Evolutionary conservation across 2,113 vertebrate genomes (phyloP), one percentile per base, ranked within the genome.

Genomic region (Bufo gargarizans): DNA sequence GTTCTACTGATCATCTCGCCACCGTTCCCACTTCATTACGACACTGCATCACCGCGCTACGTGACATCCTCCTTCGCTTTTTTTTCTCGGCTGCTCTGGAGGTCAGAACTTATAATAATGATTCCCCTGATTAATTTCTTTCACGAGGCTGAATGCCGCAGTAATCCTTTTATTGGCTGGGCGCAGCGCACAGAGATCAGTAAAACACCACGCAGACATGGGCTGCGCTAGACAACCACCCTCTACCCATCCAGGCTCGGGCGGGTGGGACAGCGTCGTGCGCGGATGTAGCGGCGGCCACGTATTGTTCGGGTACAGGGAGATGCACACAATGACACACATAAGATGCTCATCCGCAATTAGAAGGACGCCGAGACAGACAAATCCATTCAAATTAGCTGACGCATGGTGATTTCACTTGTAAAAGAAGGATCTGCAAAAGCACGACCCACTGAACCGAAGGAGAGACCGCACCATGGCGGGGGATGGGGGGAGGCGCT

Each of bases 101-200:
- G 78, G 55, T 59, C 58, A 58, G 47, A 50, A 45, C 72, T 59
- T 61, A 19, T 59, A 13, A 11, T 59, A 72, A 43, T 45, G 47
- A 72, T 56, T 16, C 59, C n/a, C 20, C 78, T 45, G 47, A 53
- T 67, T 86, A 33, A 86, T 78, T 86, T 65, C 43, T 53, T 78
- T 86, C 67, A 67, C 59, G 47, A 65, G 22, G 59, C 61, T 65
- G 76, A 16, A 77, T 65, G 59, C 59, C 56, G 58, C 76, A 86
- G 59, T 77, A 61, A 78, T 86, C 43, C 59, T 53, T 86, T 86
- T 79, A 86, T 86, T 86, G 85, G n/a, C 22, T 78, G 85, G 76
- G 85, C 22, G 85, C 85, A 78, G 85, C 20, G 43, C 20, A n/a
- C 0, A 4, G 84, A 59, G 53, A 56, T 47, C 53, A 53, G 74